These are phyloP conservation scores for Gadus chalcogrammus DNA, from an alignment of 2,113 vertebrate genomes.

Conservation along the genomic window DNA sequence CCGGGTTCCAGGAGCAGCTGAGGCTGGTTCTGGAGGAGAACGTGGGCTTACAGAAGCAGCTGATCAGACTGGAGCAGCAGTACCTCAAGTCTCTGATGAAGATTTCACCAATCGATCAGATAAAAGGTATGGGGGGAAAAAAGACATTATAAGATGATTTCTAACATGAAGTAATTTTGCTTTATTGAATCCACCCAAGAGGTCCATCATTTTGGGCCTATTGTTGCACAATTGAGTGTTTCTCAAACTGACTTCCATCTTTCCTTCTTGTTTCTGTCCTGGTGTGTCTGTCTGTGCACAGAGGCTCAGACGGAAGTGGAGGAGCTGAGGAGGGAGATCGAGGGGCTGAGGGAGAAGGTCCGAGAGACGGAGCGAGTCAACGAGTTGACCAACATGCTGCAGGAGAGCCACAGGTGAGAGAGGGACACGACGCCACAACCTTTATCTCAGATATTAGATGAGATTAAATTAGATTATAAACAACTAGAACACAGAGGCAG, in stretches of 20 bases:
- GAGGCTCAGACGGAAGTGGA: constrained; percentile 63
- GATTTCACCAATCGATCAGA: constrained; percentile 38
- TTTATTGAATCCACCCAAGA: no score
- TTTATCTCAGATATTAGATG: background rate
- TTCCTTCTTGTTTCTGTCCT: background rate
- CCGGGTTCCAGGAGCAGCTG: constrained; percentile 67
- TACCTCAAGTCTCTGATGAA: constrained; percentile 55
- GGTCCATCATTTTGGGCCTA: no score
- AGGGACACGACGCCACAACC: background rate
- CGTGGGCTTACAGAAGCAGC: constrained; percentile 69
- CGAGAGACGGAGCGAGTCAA: constrained; percentile 62
- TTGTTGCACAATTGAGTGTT: background rate
- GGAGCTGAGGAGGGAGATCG: constrained; percentile 65
- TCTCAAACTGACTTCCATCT: background rate
- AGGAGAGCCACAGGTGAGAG: constrained; percentile 74
- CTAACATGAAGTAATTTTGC: no score
- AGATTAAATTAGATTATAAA: no score
- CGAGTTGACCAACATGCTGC: constrained; percentile 67
- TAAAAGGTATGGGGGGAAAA: constrained; percentile 48
- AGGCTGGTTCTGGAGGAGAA: constrained; percentile 76
- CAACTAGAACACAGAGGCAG: no score
- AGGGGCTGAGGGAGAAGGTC: constrained; percentile 63
- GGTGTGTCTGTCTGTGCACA: constrained; percentile 30
- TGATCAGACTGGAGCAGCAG: constrained; percentile 69
- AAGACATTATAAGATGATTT: no score